Conservation (phyloP, 2,888 invertebrate genomes). For the Megalurothrips usitatus region DNA sequence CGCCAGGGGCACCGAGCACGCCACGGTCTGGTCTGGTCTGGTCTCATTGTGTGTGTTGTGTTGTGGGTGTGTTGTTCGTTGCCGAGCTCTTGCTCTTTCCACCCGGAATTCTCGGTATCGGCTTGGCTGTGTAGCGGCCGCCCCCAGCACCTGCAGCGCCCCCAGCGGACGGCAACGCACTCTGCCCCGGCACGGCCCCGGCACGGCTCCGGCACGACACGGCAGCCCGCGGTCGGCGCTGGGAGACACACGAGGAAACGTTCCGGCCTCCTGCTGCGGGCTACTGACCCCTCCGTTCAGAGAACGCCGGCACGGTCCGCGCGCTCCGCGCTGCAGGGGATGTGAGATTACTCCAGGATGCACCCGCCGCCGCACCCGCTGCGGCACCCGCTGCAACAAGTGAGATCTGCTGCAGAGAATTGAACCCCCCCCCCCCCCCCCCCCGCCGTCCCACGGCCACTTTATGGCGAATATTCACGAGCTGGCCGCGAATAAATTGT, state of each 20-base stretch:
- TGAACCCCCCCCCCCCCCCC: no score
- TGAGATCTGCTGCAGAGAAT: no score
- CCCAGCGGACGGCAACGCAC: neutral
- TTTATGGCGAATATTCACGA: no score
- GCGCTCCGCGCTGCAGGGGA: no score
- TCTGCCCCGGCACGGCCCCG: neutral
- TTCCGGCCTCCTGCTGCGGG: no score
- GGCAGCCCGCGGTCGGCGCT: neutral
- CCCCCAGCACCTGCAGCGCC: neutral
- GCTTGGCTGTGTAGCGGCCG: neutral
- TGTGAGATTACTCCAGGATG: no score
- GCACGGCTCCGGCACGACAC: neutral
- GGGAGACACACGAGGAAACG: neutral
- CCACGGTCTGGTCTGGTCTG: neutral
- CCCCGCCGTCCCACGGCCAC: no score
- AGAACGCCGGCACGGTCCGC: no score
- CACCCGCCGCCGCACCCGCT: no score
- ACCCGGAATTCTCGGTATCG: neutral
- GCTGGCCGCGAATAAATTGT: no score
- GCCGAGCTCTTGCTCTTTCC: neutral
- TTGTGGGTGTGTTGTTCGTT: neutral
- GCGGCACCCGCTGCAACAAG: no score
- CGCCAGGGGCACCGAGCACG: neutral
- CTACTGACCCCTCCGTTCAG: no score
- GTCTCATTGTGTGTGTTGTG: neutral